Evolutionary conservation across 2,113 vertebrate genomes (phyloP), one percentile per base, ranked within the genome.

Genomic region (Balaenoptera acutorostrata): DNA sequence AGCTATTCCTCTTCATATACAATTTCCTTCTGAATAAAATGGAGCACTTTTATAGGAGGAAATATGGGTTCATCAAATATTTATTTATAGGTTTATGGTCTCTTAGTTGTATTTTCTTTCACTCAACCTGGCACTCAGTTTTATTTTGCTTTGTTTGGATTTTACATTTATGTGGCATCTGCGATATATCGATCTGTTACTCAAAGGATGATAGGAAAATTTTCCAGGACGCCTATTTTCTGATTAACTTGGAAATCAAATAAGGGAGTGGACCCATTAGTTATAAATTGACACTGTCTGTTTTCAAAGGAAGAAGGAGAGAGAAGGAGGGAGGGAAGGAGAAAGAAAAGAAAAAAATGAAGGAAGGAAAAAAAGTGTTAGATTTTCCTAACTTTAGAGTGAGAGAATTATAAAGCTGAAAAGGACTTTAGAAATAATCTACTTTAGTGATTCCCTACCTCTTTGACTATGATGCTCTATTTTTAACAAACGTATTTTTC

Each of bases 51-150:
- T 59, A 78, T 64, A 91, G 36, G 90, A 91, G 89, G 87, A 80
- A 55, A 29, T 55, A 4, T 82, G 59, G 6, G 75, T 72, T 96
- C 41, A 95, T 97, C 31, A 95, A 97, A 93, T 91, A 88, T 78
- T 93, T 57, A 82, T 94, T 87, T 66, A 61, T 41, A 61, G 4
- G 44, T 96, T 93, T 85, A 86, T 27, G 13, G 23, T 64, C 46
- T 78, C n/a, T 87, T 95, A 55, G 23, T 88, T 97, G 80, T 10
- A 86, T 94, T 96, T 93, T 92, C 39, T 87, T 83, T 88, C 63
- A 57, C 55, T 91, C 31, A 49, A 20, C 27, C 83, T 96, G 63
- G 49, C 33, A 69, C 20, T 95, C 64, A 49, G 27, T 52, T 96
- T 97, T 82, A 82, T 88, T 95, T 88, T 57, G 21, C 31, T 95